Conservation (phyloP, 2,113 vertebrate species). For the Saimiri boliviensis region DNA sequence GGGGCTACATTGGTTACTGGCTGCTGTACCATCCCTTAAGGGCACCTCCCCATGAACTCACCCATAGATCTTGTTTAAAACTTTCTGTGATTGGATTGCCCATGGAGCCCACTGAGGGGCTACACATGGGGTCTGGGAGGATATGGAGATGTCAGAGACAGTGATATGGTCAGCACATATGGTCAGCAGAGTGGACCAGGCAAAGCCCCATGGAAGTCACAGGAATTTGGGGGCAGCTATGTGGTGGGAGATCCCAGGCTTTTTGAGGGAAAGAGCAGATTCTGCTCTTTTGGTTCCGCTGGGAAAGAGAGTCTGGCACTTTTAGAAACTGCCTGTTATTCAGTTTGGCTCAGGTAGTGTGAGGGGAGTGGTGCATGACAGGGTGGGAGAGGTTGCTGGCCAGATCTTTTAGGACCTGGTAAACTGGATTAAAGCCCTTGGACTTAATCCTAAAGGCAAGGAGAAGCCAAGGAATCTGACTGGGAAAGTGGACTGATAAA, state of each 20-base stretch:
- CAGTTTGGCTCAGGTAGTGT: not conserved
- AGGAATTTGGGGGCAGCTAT: not conserved
- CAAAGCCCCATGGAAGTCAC: not conserved
- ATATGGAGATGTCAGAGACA: not conserved
- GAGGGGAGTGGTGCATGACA: not conserved
- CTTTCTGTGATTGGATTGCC: not conserved
- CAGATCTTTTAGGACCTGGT: not conserved
- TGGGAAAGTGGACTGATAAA: too few species aligned
- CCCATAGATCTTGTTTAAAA: not conserved
- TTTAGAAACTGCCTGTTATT: not conserved
- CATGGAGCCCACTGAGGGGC: fast-evolving
- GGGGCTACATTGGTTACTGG: too few species aligned
- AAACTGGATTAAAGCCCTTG: not conserved
- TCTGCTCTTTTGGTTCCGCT: too few species aligned
- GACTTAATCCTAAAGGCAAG: not conserved
- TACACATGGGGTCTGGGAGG: not conserved
- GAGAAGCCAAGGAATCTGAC: not conserved
- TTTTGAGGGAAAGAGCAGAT: not conserved
- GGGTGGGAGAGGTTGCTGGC: not conserved
- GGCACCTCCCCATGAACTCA: not conserved
- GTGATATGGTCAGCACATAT: not conserved
- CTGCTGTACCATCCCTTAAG: not conserved
- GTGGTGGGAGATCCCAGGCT: not conserved
- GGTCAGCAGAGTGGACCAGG: not conserved
- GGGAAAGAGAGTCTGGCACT: not conserved